These are phyloP conservation scores for Vulpes vulpes DNA, from an alignment of 2,113 vertebrate species.

Conservation along the genomic window DNA sequence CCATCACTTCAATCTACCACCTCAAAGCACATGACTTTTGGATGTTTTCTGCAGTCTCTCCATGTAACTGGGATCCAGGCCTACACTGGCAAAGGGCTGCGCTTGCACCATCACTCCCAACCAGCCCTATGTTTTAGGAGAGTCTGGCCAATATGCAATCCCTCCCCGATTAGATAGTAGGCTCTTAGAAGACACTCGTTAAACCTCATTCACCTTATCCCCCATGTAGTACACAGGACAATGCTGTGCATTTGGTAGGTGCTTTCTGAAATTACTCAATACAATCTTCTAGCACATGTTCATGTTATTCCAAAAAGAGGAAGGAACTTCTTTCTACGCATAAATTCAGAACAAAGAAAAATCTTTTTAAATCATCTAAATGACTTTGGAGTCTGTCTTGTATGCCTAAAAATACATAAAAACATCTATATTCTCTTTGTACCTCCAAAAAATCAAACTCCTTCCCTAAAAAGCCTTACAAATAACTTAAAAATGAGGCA, in stretches of 20 bases:
- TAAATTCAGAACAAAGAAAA: conserved; percentile 44
- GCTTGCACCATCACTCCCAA: background rate
- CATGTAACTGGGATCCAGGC: background rate
- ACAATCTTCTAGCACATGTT: background rate
- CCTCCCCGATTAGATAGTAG: background rate
- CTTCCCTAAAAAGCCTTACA: conserved; percentile 34
- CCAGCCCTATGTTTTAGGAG: background rate
- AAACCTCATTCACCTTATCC: background rate
- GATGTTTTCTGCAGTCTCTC: background rate
- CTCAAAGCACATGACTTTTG: background rate
- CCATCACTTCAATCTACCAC: background rate
- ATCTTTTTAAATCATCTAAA: conserved; percentile 36
- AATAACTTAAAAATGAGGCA: conserved; percentile 34
- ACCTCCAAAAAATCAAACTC: conserved; percentile 25
- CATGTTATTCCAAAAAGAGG: conserved; percentile 38
- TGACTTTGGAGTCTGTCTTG: background rate
- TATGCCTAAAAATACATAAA: background rate
- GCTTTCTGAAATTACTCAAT: background rate
- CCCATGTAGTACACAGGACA: background rate
- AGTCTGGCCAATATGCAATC: background rate
- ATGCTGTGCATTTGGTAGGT: background rate
- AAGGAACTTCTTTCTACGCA: background rate
- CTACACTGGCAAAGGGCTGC: background rate
- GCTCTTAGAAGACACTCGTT: background rate
- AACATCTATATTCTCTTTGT: background rate